Evolutionary conservation across 2,113 vertebrate species (phyloP), one percentile per base, ranked within the genome.

Genomic region (Peromyscus maniculatus): DNA sequence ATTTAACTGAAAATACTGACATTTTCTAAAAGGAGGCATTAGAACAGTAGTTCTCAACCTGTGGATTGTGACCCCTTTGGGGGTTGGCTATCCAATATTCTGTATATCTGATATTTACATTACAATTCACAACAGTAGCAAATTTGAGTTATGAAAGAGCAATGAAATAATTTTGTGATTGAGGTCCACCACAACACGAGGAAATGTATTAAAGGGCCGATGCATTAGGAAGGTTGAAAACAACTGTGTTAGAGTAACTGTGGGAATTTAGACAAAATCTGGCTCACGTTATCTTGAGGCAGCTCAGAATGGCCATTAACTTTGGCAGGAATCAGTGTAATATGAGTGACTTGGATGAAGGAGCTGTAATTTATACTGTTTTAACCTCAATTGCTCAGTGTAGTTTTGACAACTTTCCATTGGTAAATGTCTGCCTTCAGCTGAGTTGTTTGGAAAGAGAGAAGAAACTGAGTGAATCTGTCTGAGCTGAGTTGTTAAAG

Each of bases 371-470:
- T 97, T 98, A 83, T 52, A 52, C 52, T 94, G 86, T 97, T 95
- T 97, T 95, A 97, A 95, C 95, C 88, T 95, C 96, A 89, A 71
- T 97, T 90, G 86, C 24, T 96, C 66, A 52, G 75, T 97, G 91
- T 97, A 55, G 39, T 91, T 91, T 96, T 87, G 77, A 87, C 91
- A 97, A 62, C 89, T 92, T 74, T 95, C 79, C 94, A 72, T 95
- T 97, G 80, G 80, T 97, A 98, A 97, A 98, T 96, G 78, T 89
- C 43, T 95, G 36, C 94, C 69, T 91, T 88, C 17, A 91, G 33
- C 69, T 82, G 52, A 93, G 80, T 89, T 69, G 77, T 91, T 92
- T 95, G 22, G 21, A 77, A 95, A 88, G 67, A 59, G 55, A 24
- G 36, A 59, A 24, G 36, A 59, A 82, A 52, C 87, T 75, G 79